Evolutionary conservation across 2,888 invertebrate genomes (phyloP).

Genomic region (Cosmia pyralina): DNA sequence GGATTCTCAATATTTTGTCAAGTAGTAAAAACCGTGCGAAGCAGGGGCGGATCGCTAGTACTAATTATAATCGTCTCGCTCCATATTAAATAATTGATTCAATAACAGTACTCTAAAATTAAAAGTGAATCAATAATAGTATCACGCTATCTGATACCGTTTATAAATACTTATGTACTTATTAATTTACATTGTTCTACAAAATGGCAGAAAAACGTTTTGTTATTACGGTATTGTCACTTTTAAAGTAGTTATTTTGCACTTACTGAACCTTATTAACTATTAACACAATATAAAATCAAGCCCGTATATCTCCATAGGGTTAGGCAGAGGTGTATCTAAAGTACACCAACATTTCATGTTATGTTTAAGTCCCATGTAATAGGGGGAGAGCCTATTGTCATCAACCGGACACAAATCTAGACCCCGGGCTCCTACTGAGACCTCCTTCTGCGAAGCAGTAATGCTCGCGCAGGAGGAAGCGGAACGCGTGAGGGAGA

Average conservation of each 20-base stretch:
- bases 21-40: no score
- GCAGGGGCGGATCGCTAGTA: not conserved
- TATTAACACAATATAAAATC: not conserved
- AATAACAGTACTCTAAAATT: slow-evolving; percentile 21
- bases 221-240: not conserved
- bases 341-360: no score
- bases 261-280: not conserved
- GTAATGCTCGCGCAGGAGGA: no score
- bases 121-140: slow-evolving; percentile 22
- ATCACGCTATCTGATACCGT: not conserved
- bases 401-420: not conserved
- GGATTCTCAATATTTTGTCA: no score
- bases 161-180: not conserved
- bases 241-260: not conserved
- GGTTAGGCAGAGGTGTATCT: not conserved
- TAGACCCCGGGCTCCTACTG: not conserved
- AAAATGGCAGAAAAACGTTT: not conserved
- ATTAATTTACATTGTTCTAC: slow-evolving; percentile 5
- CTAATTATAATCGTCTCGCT: not conserved
- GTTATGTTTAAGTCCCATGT: not conserved
- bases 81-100: slow-evolving; percentile 4
- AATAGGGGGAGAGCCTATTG: not conserved
- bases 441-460: no score
- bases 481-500: no score
- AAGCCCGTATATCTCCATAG: not conserved